Base-by-base conservation (phyloP, 2,113 vertebrate species). In the Toxotes chatareus region DNA sequence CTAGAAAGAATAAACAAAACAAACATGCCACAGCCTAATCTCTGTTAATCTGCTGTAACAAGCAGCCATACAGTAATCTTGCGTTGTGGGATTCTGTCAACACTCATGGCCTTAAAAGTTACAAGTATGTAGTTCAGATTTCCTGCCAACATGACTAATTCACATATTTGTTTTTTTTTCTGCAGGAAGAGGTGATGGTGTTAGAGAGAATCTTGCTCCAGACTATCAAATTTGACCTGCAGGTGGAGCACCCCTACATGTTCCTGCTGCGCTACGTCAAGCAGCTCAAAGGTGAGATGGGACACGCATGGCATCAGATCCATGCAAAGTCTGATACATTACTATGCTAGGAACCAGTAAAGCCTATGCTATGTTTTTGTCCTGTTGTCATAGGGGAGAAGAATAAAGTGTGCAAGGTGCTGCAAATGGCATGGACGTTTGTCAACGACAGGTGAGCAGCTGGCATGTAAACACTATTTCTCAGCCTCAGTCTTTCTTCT, bases 371-470 rank as follows among this genome's bases (percentile, higher is more conserved):
- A 23, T 65, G 5, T 53, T 51, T 46, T 42, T 73, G 27, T 47
- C 12, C 56, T 47, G 3, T 63, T 80, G 53, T 86, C 82, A 27
- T 61, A 99, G 98, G 98, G 61, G 97, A 99, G 81, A 99, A 99
- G 93, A 99, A 96, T 88, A 99, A 99, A 96, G 98, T 99, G 73
- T 98, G 99, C 80, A 99, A 99, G 86, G 92, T 99, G 85, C 96
- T 99, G 83, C 98, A 99, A 80, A 99, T 99, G 98, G 98, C 98
- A 0, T 99, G 98, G 98, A 99, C 98, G 0, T 99, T 99, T 94
- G 97, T 99, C 74, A 99, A 99, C 79, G 98, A 99, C 95, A 99
- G 98, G 97, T 98, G 89, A 91, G 90, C 23, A 7, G 17, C 13
- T 34, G 7, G 16, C 17, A 4, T 16, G 5, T 9, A 5, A 59